These are phyloP conservation scores for Pipistrellus pipistrellus DNA, from an alignment of 2,797 vertebrate species.

Conservation along the genomic window DNA sequence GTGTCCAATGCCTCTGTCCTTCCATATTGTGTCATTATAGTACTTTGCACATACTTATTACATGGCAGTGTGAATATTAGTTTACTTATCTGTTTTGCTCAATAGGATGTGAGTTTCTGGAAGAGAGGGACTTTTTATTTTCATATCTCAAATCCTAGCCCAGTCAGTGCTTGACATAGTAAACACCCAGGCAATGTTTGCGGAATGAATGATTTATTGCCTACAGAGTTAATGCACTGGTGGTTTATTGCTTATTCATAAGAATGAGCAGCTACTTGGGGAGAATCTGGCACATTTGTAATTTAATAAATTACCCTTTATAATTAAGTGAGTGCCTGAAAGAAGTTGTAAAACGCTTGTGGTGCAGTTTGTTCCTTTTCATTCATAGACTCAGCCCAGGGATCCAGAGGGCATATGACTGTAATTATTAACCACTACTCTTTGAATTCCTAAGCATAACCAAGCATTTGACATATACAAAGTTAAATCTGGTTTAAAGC, in stretches of 20 bases:
- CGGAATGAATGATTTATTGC: constrained; percentile 44
- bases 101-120: constrained; percentile 25
- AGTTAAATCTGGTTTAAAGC: constrained; percentile 57
- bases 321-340: constrained; percentile 20
- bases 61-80: constrained; percentile 24
- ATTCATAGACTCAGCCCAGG: constrained; percentile 51
- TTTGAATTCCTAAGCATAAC: constrained; percentile 66
- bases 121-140: constrained; percentile 41
- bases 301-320: constrained; percentile 64
- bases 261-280: background rate
- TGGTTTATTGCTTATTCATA: constrained; percentile 42
- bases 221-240: constrained; percentile 14
- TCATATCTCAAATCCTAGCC: constrained; percentile 23
- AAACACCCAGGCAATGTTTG: background rate
- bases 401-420: constrained; percentile 10
- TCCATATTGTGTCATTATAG: background rate
- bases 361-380: constrained; percentile 40
- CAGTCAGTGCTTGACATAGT: constrained; percentile 43
- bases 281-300: constrained; percentile 49
- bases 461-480: constrained; percentile 57
- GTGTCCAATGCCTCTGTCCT: background rate
- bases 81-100: constrained; percentile 53
- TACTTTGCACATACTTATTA: background rate
- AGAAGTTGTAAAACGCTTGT: constrained; percentile 60
- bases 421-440: constrained; percentile 51